Base-by-base conservation (phyloP, 2,113 vertebrate genomes). In the Hipposideros armiger region DNA sequence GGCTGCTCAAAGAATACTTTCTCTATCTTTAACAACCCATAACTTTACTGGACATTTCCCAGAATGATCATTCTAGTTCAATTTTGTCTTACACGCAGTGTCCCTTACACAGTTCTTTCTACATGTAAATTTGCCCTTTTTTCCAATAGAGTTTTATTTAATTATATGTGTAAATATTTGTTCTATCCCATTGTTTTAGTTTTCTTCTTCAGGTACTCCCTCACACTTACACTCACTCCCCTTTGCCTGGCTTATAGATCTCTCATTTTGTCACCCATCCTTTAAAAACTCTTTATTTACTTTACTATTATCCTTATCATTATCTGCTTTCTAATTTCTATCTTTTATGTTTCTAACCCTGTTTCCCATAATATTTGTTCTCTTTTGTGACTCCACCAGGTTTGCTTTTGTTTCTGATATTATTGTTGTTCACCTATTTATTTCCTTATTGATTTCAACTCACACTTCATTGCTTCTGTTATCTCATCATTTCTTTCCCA, bases 271-370 rank as follows among this genome's bases (percentile, higher is more conserved):
- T 32, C 30, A 56, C 5, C 10, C 70, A 64, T 56, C 2, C 17
- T 28, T 77, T 87, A 87, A 24, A 30, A 81, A 70, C 4, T 83
- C 19, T 36, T 64, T 82, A 70, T 93, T 90, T 3, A 73, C 28
- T 81, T 47, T 69, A 36, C 17, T 56, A 60, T 60, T 45, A 60
- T 52, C 32, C 82, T 64, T 14, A 74, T 86, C 45, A 60, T 52
- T 26, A n/a, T 56, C 93, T 87, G 6, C 20, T 86, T 90, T 56
- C 77, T 81, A 56, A 62, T 91, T 78, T 96, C 26, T 84, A 20
- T 66, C 26, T 56, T 84, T 4, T 58, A 67, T 45, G 0, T 60
- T 77, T 76, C 24, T 56, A 69, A 42, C 9, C 56, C 4, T 64
- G 2, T 72, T 90, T 91, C 62, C 10, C 20, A 69, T 40, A 73